Base-by-base conservation (phyloP, 2,888 invertebrate species). In the Aphodius sticticus region DNA sequence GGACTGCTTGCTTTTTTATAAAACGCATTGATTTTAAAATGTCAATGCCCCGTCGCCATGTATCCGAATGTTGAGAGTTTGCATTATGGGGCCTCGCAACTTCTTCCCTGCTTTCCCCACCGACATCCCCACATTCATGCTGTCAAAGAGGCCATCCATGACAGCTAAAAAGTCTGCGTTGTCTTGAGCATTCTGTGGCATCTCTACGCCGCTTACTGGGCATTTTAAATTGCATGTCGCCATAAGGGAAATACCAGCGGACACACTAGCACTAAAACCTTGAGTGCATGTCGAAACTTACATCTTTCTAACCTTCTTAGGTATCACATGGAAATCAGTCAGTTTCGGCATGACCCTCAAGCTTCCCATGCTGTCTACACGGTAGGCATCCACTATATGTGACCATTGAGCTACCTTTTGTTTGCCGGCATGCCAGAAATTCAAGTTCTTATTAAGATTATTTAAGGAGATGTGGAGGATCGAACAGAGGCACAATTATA, bases 271-370 rank as follows among this genome's bases (percentile, higher is more conserved):
- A 77, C 83, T 84, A 16, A 84, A 82, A 6, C 83, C 78, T 78
- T 83, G 83, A 6, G 76, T 79, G 38, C 82, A 81, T 69, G 72
- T 79, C 79, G 82, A 81, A 7, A 83, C 83, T 74, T 80, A 78
- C 81, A 83, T 84, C 81, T 82, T 84, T 78, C 82, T 77, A 78
- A 83, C 83, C 71, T 80, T 81, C 15, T 37, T 81, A 2, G 82
- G 82, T 70, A 80, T 74, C 69, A 83, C 79, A 79, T 83, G 83
- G 6, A 81, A 69, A 70, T 84, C 81, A 9, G 83, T 84, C 6
- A 84, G 76, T 79, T 82, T 84, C 2, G 82, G 80, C 12, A 79
- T 82, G 16, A 78, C 16, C 77, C 82, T 76, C 15, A 79, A 37
- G 26, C 70, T 53, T 69, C 80, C 79, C 70, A 16, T 36, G 69